Percentiles rank a stretch among this genome's conserved stretches.
Evolutionary conservation across 2,113 vertebrate species (phyloP).

Genomic region (Channa argus): DNA sequence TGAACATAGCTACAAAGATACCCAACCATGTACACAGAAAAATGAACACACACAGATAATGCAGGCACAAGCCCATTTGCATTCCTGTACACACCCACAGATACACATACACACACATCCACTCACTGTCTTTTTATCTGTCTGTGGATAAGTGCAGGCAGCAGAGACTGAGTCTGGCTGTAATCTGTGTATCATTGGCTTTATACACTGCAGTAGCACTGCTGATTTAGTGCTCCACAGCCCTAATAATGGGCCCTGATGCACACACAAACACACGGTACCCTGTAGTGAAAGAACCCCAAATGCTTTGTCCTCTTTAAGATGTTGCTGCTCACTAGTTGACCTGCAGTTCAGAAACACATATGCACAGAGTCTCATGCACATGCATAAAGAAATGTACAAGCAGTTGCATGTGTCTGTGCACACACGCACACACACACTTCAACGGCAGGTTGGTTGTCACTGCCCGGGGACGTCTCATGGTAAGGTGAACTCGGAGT

Average conservation of each 20-base stretch:
- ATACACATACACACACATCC: slow-evolving; percentile 14
- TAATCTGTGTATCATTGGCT: slow-evolving; percentile 79
- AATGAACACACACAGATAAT: slow-evolving; percentile 4
- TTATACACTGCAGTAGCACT: slow-evolving; percentile 71
- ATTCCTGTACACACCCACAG: slow-evolving; percentile 27
- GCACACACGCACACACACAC: slow-evolving; percentile 48
- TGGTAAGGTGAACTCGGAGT: slow-evolving; percentile 86
- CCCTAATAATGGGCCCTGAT: slow-evolving; percentile 69
- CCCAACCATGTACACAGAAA: slow-evolving; percentile 1
- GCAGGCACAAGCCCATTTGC: slow-evolving; percentile 1
- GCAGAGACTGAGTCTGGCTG: slow-evolving; percentile 62
- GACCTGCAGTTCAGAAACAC: slow-evolving; percentile 61
- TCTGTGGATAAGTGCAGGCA: slow-evolving; percentile 66
- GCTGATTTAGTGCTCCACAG: slow-evolving; percentile 76
- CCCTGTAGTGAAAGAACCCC: slow-evolving; percentile 29
- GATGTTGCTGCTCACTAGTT: slow-evolving; percentile 61
- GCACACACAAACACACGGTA: slow-evolving; percentile 39
- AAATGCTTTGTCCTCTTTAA: slow-evolving; percentile 58
- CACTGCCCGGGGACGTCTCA: slow-evolving; percentile 82
- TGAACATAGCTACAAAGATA: background rate
- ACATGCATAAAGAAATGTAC: slow-evolving; percentile 41
- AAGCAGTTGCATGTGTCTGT: slow-evolving; percentile 14
- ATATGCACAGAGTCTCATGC: slow-evolving; percentile 37
- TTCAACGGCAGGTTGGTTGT: slow-evolving; percentile 62
- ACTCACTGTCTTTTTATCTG: slow-evolving; percentile 66